phyloP scores from a whole-genome alignment of 2,113 vertebrate species.

The Phalacrocorax carbo region DNA sequence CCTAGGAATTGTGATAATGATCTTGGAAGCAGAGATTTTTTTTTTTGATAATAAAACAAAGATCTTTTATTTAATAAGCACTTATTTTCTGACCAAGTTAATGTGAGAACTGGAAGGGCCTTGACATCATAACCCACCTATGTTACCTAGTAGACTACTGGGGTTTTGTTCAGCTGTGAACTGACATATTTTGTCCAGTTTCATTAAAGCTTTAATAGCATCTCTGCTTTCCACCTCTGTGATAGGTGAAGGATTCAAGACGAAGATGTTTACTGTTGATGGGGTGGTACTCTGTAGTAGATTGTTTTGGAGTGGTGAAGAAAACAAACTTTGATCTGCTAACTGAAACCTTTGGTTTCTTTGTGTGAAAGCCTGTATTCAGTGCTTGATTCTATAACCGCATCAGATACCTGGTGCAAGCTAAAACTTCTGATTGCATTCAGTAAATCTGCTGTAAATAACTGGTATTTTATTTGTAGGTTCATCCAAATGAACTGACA shows the following conservation, averaged over 20 bases:
- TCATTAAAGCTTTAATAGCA: not conserved
- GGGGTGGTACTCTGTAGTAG: not conserved
- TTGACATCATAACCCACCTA: not conserved
- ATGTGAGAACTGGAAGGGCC: not conserved
- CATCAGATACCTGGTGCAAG: not conserved
- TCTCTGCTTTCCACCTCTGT: not conserved
- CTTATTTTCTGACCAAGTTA: not conserved
- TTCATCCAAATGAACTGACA: conserved; percentile 90
- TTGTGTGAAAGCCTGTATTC: not conserved
- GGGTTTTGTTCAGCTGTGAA: not conserved
- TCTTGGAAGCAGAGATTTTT: not conserved
- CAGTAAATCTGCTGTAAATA: not conserved
- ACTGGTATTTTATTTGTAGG: conserved; percentile 74
- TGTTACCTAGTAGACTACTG: not conserved
- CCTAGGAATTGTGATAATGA: not conserved
- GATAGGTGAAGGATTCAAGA: not conserved
- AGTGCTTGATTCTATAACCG: not conserved
- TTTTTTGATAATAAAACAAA: not conserved
- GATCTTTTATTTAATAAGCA: not conserved
- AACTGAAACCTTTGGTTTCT: not conserved
- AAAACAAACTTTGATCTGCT: not conserved
- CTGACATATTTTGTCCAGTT: not conserved
- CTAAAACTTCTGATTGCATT: not conserved
- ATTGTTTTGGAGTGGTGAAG: not conserved
- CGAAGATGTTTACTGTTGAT: not conserved